Conservation (phyloP, 2,113 vertebrate genomes). For the Hepsetus odoe region DNA sequence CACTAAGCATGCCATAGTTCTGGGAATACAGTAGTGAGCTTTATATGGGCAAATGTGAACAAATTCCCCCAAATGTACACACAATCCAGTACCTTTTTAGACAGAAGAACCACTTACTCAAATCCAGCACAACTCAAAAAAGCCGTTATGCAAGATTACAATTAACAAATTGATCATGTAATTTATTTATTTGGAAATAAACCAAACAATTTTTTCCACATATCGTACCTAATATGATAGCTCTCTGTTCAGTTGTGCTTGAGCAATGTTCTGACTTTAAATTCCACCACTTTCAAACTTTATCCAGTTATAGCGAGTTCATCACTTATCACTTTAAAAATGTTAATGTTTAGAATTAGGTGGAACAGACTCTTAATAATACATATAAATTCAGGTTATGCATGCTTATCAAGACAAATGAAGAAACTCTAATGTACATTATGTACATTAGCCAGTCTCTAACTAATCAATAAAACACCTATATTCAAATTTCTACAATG, state of each 20-base stretch:
- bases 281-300: too few relatives aligned
- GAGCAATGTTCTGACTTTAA: too few relatives aligned
- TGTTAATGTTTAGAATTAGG: not conserved
- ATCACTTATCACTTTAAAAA: not conserved
- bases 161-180: not conserved
- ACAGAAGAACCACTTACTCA: not conserved
- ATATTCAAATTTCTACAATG: constrained; percentile 15
- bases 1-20: too few relatives aligned
- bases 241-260: too few relatives aligned
- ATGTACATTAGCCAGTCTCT: constrained; percentile 1
- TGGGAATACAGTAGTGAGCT: too few relatives aligned
- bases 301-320: too few relatives aligned
- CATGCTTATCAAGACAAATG: too few relatives aligned
- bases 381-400: too few relatives aligned
- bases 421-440: too few relatives aligned
- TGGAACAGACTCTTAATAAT: not conserved
- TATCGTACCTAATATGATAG: not conserved
- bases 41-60: too few relatives aligned
- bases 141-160: not conserved
- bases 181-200: not conserved
- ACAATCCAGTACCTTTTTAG: not conserved
- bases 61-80: not conserved
- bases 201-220: not conserved
- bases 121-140: too few relatives aligned
- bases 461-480: constrained; percentile 38